These are phyloP conservation scores for Arenaria interpres DNA, from an alignment of 2,113 vertebrate genomes.

Conservation along the genomic window DNA sequence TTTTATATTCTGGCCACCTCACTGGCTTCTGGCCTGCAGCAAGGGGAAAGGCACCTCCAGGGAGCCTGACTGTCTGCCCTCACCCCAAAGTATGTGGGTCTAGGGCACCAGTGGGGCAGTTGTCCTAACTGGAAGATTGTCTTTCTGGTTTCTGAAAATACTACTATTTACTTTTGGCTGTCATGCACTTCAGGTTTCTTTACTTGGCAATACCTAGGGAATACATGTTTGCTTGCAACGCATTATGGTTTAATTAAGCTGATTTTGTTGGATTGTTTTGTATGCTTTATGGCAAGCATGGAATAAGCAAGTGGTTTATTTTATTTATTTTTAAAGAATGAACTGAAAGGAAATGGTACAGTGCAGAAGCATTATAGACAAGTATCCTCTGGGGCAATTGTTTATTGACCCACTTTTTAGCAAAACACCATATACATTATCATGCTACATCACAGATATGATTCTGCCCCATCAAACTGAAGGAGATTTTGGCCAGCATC, in stretches of 20 bases:
- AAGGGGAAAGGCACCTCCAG: not conserved
- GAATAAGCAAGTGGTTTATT: constrained; percentile 64
- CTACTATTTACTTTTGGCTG: constrained; percentile 61
- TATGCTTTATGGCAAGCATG: constrained; percentile 52
- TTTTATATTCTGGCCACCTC: not conserved
- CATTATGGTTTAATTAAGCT: constrained; percentile 66
- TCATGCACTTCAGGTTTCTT: constrained; percentile 32
- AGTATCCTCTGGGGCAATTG: constrained; percentile 5
- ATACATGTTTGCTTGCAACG: constrained; percentile 29
- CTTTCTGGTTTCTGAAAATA: not conserved
- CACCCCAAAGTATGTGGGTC: fast-evolving
- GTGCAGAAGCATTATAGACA: not conserved
- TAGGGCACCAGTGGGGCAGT: not conserved
- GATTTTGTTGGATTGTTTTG: constrained; percentile 64
- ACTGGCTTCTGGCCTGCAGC: not conserved
- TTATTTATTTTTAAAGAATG: constrained; percentile 46
- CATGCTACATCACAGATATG: not conserved
- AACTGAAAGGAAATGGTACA: constrained; percentile 20
- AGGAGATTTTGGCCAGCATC: not conserved
- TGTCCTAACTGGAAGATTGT: not conserved
- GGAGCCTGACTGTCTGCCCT: not conserved
- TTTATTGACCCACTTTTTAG: constrained; percentile 50
- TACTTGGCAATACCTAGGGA: constrained; percentile 48
- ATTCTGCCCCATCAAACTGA: not conserved
- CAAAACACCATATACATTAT: constrained; percentile 28